Conservation (phyloP, 2,888 invertebrate genomes). For the Drosophila nigricruria region DNA sequence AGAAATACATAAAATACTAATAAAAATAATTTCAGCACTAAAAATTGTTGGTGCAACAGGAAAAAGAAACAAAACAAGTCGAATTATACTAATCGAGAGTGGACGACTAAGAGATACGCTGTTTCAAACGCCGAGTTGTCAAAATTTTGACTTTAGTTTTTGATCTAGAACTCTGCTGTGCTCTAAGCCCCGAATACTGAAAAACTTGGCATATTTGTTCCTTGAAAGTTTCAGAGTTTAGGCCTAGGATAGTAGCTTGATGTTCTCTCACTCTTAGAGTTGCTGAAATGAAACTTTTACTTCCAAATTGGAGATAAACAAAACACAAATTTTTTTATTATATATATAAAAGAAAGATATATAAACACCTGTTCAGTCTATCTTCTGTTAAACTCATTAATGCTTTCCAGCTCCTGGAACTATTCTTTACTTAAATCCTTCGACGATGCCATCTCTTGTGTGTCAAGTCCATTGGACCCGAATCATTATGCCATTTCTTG, state of each 20-base stretch:
- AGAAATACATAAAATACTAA: conserved; percentile 48
- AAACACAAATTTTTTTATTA: too few relatives aligned
- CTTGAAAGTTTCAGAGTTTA: background rate
- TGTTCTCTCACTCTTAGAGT: too few relatives aligned
- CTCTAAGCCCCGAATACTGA: too few relatives aligned
- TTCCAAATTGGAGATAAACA: too few relatives aligned
- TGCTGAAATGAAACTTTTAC: too few relatives aligned
- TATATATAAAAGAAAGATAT: background rate
- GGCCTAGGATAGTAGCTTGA: too few relatives aligned
- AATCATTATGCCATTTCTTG: background rate
- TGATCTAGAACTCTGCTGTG: too few relatives aligned
- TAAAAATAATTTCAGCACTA: conserved; percentile 64
- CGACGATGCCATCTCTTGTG: background rate
- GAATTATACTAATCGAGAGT: background rate
- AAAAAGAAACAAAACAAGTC: conserved; percentile 23
- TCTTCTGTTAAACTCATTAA: too few relatives aligned
- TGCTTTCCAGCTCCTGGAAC: background rate
- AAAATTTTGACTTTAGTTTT: too few relatives aligned
- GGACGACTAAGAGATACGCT: conserved; percentile 1
- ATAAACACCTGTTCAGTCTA: background rate
- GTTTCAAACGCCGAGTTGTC: too few relatives aligned
- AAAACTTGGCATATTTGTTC: background rate
- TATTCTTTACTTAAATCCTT: background rate
- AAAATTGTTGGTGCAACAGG: conserved; percentile 47
- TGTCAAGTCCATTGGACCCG: background rate